These are phyloP conservation scores for Tupaia chinensis DNA, from an alignment of 2,113 vertebrate genomes.

Conservation along the genomic window DNA sequence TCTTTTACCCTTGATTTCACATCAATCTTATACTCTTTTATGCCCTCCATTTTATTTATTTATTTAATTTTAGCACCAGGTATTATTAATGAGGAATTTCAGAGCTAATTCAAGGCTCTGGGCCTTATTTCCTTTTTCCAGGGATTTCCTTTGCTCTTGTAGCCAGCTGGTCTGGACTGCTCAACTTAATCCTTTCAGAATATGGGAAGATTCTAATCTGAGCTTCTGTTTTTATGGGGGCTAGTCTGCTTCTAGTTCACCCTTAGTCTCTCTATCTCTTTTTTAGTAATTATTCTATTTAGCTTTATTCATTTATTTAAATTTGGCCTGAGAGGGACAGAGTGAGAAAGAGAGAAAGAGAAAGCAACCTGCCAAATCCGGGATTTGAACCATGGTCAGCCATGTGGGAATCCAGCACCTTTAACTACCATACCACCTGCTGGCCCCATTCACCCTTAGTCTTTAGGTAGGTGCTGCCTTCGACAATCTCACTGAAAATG, in stretches of 20 bases:
- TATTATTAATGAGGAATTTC: not conserved
- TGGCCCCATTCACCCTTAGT: not conserved
- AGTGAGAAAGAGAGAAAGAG: no score
- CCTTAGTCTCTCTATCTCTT: not conserved
- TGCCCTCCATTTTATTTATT: not conserved
- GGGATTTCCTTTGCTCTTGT: not conserved
- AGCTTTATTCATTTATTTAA: no score
- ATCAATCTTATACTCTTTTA: not conserved
- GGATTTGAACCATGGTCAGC: no score
- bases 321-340: no score
- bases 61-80: not conserved
- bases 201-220: not conserved
- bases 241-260: not conserved
- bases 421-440: no score
- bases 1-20: not conserved
- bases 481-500: not conserved
- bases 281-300: no score
- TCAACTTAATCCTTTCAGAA: not conserved
- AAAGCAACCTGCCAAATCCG: no score
- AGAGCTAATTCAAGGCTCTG: not conserved
- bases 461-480: not conserved
- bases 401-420: no score
- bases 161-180: not conserved
- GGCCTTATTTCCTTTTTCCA: not conserved
- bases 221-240: not conserved